Evolutionary conservation across 2,888 invertebrate species (phyloP).

Genomic region (Glyphotaelius pellucidus): DNA sequence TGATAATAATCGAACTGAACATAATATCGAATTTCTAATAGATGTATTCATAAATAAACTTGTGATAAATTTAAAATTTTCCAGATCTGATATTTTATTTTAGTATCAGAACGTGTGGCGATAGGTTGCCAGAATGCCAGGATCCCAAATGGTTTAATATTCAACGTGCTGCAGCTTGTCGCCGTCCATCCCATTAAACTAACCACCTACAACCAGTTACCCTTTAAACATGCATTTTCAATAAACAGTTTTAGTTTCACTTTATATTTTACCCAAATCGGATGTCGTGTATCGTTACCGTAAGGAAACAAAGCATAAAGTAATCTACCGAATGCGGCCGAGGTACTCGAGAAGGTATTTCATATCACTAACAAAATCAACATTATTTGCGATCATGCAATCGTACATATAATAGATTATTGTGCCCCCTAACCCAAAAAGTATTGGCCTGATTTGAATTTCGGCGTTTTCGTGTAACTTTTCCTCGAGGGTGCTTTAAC

Average conservation of each 20-base stretch:
- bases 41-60: background rate
- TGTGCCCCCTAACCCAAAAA: too few relatives aligned
- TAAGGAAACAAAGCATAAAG: background rate
- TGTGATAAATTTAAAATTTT: background rate
- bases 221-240: background rate
- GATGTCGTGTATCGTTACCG: background rate
- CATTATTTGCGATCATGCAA: background rate
- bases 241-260: background rate
- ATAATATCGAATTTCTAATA: too few relatives aligned
- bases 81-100: background rate
- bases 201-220: background rate
- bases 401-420: background rate
- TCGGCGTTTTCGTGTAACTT: background rate
- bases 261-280: background rate
- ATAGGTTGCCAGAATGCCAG: background rate
- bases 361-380: background rate
- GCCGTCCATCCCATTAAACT: background rate
- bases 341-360: background rate
- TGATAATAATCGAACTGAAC: too few relatives aligned
- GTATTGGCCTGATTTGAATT: background rate
- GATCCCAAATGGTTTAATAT: slow-evolving; percentile 6
- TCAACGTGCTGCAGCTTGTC: background rate
- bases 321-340: background rate
- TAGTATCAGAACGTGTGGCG: background rate
- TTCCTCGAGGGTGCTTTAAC: too few relatives aligned